Evolutionary conservation across 2,113 vertebrate species (phyloP).

Genomic region (Macquaria ambigua): DNA sequence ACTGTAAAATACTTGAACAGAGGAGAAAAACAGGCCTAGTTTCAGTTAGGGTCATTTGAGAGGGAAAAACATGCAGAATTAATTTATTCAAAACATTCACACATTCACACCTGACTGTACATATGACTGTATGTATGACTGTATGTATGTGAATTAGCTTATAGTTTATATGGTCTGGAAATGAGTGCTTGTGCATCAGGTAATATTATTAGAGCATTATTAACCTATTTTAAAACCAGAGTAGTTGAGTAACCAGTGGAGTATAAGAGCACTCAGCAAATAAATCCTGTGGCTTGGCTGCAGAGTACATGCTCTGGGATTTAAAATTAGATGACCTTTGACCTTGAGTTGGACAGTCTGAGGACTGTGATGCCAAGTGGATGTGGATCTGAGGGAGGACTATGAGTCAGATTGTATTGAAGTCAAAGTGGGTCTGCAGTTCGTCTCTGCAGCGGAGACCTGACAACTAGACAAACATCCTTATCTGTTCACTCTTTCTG

Average conservation of each 20-base stretch:
- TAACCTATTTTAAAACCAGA: background rate
- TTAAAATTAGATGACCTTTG: slow-evolving; percentile 26
- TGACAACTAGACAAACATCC: background rate
- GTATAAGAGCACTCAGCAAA: background rate
- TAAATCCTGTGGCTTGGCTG: slow-evolving; percentile 17
- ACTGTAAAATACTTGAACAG: no score
- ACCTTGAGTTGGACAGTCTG: background rate
- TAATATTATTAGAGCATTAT: background rate
- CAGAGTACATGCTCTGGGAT: background rate
- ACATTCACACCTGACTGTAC: no score
- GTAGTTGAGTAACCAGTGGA: background rate
- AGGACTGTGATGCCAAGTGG: background rate
- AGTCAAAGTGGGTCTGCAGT: background rate
- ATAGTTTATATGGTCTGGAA: background rate
- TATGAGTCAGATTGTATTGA: background rate
- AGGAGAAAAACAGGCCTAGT: no score
- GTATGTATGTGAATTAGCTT: no score
- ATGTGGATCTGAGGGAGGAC: background rate
- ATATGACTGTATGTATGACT: no score
- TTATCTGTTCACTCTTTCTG: background rate
- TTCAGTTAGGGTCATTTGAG: no score
- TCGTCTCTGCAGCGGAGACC: background rate
- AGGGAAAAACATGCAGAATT: no score
- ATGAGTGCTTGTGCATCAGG: background rate
- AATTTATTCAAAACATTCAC: no score